Percentiles rank a stretch among this genome's conserved stretches.
Evolutionary conservation across 2,113 vertebrate genomes (phyloP).

Genomic region (Holacanthus passer): DNA sequence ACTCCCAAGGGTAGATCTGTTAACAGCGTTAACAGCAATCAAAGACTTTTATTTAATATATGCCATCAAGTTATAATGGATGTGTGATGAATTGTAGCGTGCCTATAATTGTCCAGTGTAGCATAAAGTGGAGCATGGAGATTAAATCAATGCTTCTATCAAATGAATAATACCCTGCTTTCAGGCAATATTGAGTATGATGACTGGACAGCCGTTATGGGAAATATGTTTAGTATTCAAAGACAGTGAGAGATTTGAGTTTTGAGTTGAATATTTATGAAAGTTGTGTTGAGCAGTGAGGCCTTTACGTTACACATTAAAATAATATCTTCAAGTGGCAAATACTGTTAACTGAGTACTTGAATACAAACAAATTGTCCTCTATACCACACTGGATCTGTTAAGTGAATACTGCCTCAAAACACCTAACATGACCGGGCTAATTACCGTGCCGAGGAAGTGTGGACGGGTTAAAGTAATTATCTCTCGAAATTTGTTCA

Average conservation of each 20-base stretch:
- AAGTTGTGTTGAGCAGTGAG: background rate
- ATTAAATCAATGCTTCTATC: conserved; percentile 3
- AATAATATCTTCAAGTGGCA: too few species aligned
- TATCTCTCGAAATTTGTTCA: conserved; percentile 14
- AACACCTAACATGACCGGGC: background rate
- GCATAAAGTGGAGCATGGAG: conserved; percentile 8
- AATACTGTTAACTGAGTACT: background rate
- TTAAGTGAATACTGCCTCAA: conserved; percentile 15
- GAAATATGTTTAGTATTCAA: too few species aligned
- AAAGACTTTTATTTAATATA: conserved; percentile 35
- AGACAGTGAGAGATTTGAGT: background rate
- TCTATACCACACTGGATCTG: background rate
- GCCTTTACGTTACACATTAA: too few species aligned
- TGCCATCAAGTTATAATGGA: conserved; percentile 34
- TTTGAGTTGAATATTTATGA: background rate
- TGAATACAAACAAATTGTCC: background rate
- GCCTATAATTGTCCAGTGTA: conserved; percentile 16
- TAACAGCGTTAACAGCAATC: conserved; percentile 36
- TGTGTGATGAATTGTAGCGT: conserved; percentile 35
- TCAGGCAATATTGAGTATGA: conserved; percentile 3
- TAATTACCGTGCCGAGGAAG: background rate
- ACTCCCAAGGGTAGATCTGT: conserved; percentile 55
- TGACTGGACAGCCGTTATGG: background rate
- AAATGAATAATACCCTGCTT: background rate
- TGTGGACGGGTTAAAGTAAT: conserved; percentile 13